A percentile compares a stretch with the other conserved stretches of the same genome.
Conservation (phyloP, 2,113 vertebrate genomes). For the Panurus biarmicus region DNA sequence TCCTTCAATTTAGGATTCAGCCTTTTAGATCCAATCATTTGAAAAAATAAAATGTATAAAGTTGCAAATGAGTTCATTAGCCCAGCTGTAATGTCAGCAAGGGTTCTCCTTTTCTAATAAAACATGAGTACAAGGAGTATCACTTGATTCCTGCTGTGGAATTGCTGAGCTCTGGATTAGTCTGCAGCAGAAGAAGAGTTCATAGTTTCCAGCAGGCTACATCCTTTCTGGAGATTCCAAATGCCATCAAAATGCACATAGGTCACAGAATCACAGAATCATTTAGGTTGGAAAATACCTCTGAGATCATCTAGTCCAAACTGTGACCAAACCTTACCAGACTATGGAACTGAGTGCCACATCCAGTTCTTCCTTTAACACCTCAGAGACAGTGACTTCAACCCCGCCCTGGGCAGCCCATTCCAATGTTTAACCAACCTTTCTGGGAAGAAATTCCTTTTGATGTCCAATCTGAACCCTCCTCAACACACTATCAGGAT, state of each 20-base stretch:
- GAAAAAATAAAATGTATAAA: background rate
- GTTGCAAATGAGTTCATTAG: background rate
- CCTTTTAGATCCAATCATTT: background rate
- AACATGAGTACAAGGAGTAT: background rate
- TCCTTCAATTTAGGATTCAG: background rate
- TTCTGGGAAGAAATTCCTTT: background rate
- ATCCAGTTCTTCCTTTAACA: background rate
- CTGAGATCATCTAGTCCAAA: fast-evolving
- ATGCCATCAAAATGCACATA: background rate
- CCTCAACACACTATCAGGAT: background rate
- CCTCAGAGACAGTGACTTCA: background rate
- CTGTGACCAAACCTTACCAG: background rate
- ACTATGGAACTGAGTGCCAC: background rate
- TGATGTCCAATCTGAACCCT: background rate
- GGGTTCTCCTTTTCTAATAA: background rate
- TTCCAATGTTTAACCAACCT: background rate
- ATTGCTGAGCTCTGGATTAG: background rate
- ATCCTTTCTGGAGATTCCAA: background rate
- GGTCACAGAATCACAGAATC: background rate
- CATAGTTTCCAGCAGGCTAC: background rate
- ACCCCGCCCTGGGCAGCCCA: background rate
- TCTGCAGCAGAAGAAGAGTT: background rate
- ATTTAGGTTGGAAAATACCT: background rate
- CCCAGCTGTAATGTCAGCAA: background rate
- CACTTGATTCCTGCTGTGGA: background rate